Base-by-base conservation (phyloP, 2,113 vertebrate genomes). In the Baryphthengus martii region DNA sequence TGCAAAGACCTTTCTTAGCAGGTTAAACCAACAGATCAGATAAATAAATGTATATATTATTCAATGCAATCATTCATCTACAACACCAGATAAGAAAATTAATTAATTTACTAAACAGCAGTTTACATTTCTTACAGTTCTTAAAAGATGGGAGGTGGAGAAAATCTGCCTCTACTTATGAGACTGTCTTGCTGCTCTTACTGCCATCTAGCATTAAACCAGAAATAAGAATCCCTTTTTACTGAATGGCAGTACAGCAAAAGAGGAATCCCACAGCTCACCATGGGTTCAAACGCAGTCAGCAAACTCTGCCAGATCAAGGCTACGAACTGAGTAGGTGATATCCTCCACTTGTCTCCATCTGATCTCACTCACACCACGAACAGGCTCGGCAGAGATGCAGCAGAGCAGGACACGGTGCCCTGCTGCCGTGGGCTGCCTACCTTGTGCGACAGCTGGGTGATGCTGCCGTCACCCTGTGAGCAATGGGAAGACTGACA, bases 371-470 rank as follows among this genome's bases (percentile, higher is more conserved):
- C 31, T 13, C 37, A 20, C 23, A 39, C 2, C 33, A 66, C 49
- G 4, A 72, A 37, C 1, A 0, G 40, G 58, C 50, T 58, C 58
- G 17, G 58, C 58, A 58, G 44, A 66, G 44, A n/a, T 2, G 11
- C 33, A 21, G 50, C 58, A n/a, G 44, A 39, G 58, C 72, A 59
- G 74, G 58, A 73, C 17, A 7, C 0, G 1, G 50, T 45, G 59
- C 52, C 44, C 9, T 0, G 2, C 28, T 3, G 6, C 37, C 6
- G 1, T 2, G 2, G 44, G 50, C 28, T 45, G 52, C 5, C 1
- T 0, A 23, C 52, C 29, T 44, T 9, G n/a, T 21, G 29, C 2
- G 0, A 44, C 42, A 37, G 31, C 35, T 4, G 5, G 16, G 42
- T 5, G 4, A 16, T 37, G 56, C 49, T 49, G 20, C 50, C 2